Base-by-base conservation (phyloP, 2,113 vertebrate species). In the western clawed frog (Xenopus tropicalis) region DNA sequence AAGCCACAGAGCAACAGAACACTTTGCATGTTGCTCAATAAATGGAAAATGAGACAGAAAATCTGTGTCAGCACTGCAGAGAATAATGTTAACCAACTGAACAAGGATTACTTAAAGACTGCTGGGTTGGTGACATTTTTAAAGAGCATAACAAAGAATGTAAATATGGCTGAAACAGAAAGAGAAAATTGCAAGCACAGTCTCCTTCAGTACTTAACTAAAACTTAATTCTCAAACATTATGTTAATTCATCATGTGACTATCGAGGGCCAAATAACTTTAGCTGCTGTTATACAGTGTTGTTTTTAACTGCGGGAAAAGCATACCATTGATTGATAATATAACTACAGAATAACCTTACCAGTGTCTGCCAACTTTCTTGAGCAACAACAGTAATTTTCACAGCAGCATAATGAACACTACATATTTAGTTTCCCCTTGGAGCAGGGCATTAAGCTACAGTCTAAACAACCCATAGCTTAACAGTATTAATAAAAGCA, bases 31-130 rank as follows among this genome's bases (percentile, higher is more conserved):
- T 37, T 37, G 29, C 29, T 9, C 29, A 37, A 37, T 37, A 37
- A 37, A 37, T 37, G 29, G 29, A 37, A 37, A 37, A 6, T 37
- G 29, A 37, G 29, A 37, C 29, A 37, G 29, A 37, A 37, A 37
- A 37, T 37, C 3, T 9, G 6, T 37, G 66, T 69, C 58, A 69
- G 73, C 73, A 69, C 46, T 69, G 56, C 61, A 76, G 66, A 69
- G 65, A 29, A 69, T 63, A 76, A 62, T 14, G 66, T 63, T 69
- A 76, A 76, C 69, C 66, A 76, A 69, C 69, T 63, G 54, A 63
- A 62, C 73, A 63, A 63, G 73, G 48, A 42, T 24, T 63, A 42
- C 20, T 76, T 76, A 56, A 69, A 52, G 65, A 52, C 37, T 65
- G 48, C 1, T n/a, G 13, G 46, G 42, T 19, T 54, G 57, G 19